Base-by-base conservation (phyloP, 2,888 invertebrate species). In the Hoplodrina ambigua region DNA sequence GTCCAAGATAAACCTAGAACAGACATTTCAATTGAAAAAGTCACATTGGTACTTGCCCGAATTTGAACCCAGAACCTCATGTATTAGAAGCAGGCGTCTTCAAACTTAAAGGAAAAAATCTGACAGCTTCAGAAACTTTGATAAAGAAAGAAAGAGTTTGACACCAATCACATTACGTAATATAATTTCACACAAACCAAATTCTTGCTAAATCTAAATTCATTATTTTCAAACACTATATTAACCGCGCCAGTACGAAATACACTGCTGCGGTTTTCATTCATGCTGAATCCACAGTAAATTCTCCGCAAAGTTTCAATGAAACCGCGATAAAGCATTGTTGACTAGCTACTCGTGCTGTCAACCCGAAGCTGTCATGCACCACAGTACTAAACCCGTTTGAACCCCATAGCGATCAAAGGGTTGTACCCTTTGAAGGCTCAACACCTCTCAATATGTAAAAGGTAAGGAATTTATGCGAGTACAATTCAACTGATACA, bases 181-280 rank as follows among this genome's bases (percentile, higher is more conserved):
- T 17, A 37, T 37, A 69, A 63, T 55, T 54, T 55, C 7, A 25
- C 74, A 15, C 8, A 30, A 54, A 49, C 46, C 49, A 30, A 13
- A 19, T 19, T 19, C 20, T 63, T 74, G n/a, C 37, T 74, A 54
- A 73, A 25, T 53, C 52, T 50, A 53, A 72, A 72, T 72, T 56
- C 17, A 61, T 58, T 49, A 61, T 44, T 60, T 61, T 44, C 60
- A 33, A 41, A 49, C 37, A 59, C 57, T 10, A 49, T 60, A 63
- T 49, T 37, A 57, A 56, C 44, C 37, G 13, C 49, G 13, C 11
- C 0, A 37, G 20, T 20, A 37, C 44, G 44, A 61, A 79, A 74
- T 74, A 57, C 25, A 54, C 53, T 74, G 57, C 17, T 74, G 80
- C 25, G 75, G 80, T 75, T 79, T 79, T 61, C 60, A 57, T 75